A percentile compares a stretch with the other conserved stretches of the same genome.
phyloP scores from a whole-genome alignment of 2,888 invertebrate species.

The Labia minor region DNA sequence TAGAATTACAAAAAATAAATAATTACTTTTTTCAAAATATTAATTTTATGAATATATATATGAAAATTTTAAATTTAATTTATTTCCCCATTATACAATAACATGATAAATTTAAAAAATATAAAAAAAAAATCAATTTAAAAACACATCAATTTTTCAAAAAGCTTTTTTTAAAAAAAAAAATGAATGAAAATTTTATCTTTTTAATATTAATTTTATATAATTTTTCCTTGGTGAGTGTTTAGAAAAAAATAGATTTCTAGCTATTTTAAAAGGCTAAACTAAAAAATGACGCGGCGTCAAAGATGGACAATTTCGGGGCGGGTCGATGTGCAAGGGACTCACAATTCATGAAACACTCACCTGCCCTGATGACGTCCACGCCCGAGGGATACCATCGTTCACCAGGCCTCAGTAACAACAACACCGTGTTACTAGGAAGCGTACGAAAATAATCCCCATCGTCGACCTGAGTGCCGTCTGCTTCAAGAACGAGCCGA shows the following conservation, averaged over 20 bases:
- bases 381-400: slow-evolving; percentile 89
- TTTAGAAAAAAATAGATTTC: neutral
- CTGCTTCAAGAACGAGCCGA: slow-evolving; percentile 82
- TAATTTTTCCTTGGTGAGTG: neutral
- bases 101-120: no score
- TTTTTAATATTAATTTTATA: neutral
- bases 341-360: slow-evolving; percentile 29
- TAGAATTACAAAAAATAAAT: no score
- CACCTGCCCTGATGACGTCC: slow-evolving; percentile 90
- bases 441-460: slow-evolving; percentile 91
- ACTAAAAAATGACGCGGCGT: neutral
- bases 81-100: no score
- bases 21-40: no score
- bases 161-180: neutral
- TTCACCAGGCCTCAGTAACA: slow-evolving; percentile 80
- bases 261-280: neutral
- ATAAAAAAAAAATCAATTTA: no score
- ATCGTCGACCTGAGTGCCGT: slow-evolving; percentile 95
- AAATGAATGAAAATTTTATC: neutral
- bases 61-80: no score
- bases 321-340: slow-evolving; percentile 7
- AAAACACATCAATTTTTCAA: no score
- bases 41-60: no score
- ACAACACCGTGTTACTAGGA: slow-evolving; percentile 79
- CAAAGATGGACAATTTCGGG: neutral